Conservation (phyloP, 2,797 vertebrate genomes). For the Denticeps clupeoides region DNA sequence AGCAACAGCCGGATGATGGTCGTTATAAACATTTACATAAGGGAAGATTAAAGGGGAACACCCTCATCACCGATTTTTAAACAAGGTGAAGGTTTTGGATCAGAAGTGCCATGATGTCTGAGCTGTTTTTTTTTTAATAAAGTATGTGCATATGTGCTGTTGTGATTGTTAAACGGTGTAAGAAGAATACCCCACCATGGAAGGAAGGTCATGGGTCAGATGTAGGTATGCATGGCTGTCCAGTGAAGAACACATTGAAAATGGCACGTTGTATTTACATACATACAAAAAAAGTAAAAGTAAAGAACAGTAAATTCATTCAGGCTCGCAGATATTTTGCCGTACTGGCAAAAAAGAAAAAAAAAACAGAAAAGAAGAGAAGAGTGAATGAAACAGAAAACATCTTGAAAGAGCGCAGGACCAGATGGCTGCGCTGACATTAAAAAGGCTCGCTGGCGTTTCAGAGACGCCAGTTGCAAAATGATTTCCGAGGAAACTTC, state of each 20-base stretch:
- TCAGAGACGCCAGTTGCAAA: constrained; percentile 48
- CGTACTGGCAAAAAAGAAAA: constrained; percentile 6
- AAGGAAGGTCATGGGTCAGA: no score
- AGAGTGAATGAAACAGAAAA: constrained; percentile 45
- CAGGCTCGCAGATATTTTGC: constrained; percentile 18
- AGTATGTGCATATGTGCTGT: no score
- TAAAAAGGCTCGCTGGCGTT: constrained; percentile 57
- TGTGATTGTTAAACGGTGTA: no score
- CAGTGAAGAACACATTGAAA: background rate
- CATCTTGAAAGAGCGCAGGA: constrained; percentile 60
- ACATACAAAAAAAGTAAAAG: constrained; percentile 31
- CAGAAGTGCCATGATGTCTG: background rate
- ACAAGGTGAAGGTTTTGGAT: background rate
- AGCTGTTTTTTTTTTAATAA: background rate
- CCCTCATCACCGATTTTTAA: background rate
- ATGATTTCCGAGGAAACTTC: constrained; percentile 63
- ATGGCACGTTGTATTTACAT: constrained; percentile 8
- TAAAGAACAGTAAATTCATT: constrained; percentile 29
- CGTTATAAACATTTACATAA: constrained; percentile 50
- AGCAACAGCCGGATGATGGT: constrained; percentile 43
- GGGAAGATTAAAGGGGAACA: constrained; percentile 24
- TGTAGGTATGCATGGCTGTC: no score
- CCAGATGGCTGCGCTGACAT: constrained; percentile 62
- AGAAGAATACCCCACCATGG: no score
- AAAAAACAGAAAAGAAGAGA: constrained; percentile 8